Percentiles rank a stretch among this genome's conserved stretches.
Evolutionary conservation across 2,113 vertebrate species (phyloP).

Genomic region (Bambusicola thoracicus): DNA sequence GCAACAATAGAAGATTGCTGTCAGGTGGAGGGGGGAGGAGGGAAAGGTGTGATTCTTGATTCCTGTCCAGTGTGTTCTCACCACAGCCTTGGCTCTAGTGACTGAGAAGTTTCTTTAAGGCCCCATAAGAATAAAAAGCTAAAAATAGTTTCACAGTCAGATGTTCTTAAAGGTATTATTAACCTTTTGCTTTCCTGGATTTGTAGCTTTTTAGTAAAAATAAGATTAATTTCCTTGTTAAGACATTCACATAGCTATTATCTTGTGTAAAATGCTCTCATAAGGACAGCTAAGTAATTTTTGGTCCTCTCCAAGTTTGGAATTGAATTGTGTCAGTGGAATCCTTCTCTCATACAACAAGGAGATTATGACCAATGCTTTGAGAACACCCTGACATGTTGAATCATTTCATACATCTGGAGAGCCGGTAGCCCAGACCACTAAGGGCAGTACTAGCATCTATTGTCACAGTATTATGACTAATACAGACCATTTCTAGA

Average conservation of each 20-base stretch:
- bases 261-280: neutral
- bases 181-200: constrained; percentile 40
- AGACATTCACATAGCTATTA: neutral
- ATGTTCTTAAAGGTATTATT: constrained; percentile 57
- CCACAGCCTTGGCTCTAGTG: constrained; percentile 64
- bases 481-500: neutral
- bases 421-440: neutral
- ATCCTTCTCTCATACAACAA: neutral
- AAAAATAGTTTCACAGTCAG: constrained; percentile 70
- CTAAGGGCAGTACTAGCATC: neutral
- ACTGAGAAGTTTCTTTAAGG: constrained; percentile 59
- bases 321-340: neutral
- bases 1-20: constrained; percentile 64
- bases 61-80: constrained; percentile 61
- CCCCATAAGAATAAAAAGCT: constrained; percentile 61
- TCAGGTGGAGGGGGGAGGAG: constrained; percentile 45
- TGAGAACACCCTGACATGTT: neutral
- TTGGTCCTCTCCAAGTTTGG: neutral
- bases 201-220: constrained; percentile 30
- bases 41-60: constrained; percentile 71
- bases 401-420: neutral
- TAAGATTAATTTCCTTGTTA: neutral
- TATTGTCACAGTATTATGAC: neutral
- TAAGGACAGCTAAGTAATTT: neutral
- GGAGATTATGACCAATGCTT: neutral